Evolutionary conservation across 2,113 vertebrate species (phyloP).

Genomic region (Neogale vison): DNA sequence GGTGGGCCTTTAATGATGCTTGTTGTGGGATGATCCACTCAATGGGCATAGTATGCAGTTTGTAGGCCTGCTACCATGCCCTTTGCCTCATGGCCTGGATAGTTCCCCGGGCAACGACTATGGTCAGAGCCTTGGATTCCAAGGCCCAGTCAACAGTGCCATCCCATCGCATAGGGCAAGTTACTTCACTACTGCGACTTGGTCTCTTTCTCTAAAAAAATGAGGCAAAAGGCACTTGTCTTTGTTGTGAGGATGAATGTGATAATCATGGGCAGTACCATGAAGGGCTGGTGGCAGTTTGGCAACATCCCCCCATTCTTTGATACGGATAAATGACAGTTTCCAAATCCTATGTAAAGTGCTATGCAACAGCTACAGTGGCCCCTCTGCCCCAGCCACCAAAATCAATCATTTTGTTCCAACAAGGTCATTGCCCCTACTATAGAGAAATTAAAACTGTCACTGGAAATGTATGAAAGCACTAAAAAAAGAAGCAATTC

Average conservation of each 20-base stretch:
- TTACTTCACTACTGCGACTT: background rate
- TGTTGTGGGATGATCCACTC: rapidly evolving
- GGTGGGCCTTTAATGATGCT: conserved; percentile 79
- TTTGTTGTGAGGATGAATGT: background rate
- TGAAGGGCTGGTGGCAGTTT: background rate
- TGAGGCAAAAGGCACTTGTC: background rate
- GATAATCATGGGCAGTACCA: background rate
- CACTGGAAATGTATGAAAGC: background rate
- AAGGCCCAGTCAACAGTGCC: background rate
- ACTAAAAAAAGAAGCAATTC: background rate
- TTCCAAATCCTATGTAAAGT: background rate
- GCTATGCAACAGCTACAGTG: background rate
- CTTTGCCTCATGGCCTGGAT: background rate
- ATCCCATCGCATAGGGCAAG: background rate
- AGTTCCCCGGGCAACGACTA: background rate
- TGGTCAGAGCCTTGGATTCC: background rate
- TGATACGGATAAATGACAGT: background rate
- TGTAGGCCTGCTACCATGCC: too few species aligned
- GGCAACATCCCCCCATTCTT: background rate
- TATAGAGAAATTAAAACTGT: background rate
- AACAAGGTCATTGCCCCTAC: background rate
- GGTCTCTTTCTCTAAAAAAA: background rate
- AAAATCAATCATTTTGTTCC: background rate
- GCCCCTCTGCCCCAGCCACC: background rate
- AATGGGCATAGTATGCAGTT: rapidly evolving